Percentiles rank a stretch among this genome's conserved stretches.
These are phyloP conservation scores for Drosophila melanica DNA, from an alignment of 1,140 invertebrate genomes.

Conservation along the genomic window DNA sequence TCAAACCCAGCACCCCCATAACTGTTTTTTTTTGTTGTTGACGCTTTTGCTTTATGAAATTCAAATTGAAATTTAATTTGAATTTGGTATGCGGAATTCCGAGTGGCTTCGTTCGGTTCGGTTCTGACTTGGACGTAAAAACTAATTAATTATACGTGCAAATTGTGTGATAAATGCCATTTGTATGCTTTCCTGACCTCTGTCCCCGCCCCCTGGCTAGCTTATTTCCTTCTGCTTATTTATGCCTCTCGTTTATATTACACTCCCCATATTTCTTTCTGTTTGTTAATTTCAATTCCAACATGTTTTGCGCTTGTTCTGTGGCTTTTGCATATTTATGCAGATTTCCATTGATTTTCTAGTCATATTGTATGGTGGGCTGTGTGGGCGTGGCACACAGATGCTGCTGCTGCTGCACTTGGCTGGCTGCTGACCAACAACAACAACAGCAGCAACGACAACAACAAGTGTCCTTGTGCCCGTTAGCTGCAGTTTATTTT, in stretches of 20 bases:
- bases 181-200: conserved; percentile 21
- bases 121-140: conserved; percentile 48
- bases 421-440: conserved; percentile 14
- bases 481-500: conserved; percentile 60
- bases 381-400: conserved; percentile 28
- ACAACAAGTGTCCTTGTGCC: conserved; percentile 72
- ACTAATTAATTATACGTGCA: conserved; percentile 78
- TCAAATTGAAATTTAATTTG: conserved; percentile 63
- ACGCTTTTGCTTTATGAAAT: conserved; percentile 72
- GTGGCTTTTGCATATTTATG: conserved; percentile 35
- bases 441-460: conserved; percentile 10
- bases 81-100: conserved; percentile 39
- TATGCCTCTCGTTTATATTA: conserved; percentile 23
- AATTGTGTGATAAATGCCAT: conserved; percentile 72
- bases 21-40: conserved; percentile 44
- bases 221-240: conserved; percentile 39
- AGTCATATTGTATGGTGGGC: background rate
- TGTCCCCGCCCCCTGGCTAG: background rate
- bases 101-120: conserved; percentile 40
- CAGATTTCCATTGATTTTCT: conserved; percentile 65
- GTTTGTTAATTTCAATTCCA: conserved; percentile 33
- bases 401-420: conserved; percentile 24
- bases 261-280: conserved; percentile 23
- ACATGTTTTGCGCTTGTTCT: conserved; percentile 7
- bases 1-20: background rate